Base-by-base conservation (phyloP, 2,113 vertebrate genomes). In the Stigmatopora nigra region DNA sequence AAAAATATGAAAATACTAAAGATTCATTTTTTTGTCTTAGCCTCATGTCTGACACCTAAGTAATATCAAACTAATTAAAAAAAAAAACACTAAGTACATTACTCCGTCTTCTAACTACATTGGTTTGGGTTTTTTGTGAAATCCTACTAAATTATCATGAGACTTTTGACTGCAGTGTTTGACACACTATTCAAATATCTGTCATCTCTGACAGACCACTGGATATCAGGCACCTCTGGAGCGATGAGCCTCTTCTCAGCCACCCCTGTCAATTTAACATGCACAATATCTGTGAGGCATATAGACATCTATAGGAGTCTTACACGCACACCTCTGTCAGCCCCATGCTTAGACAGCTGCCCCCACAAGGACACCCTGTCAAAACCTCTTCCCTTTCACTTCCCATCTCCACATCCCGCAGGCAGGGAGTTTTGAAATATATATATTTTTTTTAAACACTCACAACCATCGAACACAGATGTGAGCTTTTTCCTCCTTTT, bases 301-400 rank as follows among this genome's bases (percentile, higher is more conserved):
- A 84, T 78, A 85, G 79, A 80, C 80, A 83, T 84, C 72, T 73
- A 84, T 81, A 83, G 75, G 76, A 71, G 74, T 73, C 9, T 41
- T 77, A 77, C 68, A 69, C 77, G 77, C 78, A 71, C 55, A 59
- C 76, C 79, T 83, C 81, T 73, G 70, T 76, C 79, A 85, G 82
- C 82, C 75, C 71, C 68, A 63, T 71, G 76, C 78, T 78, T 70
- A 86, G 86, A 89, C 81, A 83, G 79, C 79, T 71, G 83, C 86
- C 87, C 86, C 82, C 74, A 69, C 82, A 87, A 87, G 82, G 87
- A 87, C 87, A 81, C 89, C 86, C 81, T 91, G 89, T 89, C 84
- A 89, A 87, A 91, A 88, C 80, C 69, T 87, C 81, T 90, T 89
- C 84, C 87, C 87, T 85, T 90, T 81, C 87, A 90, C 81, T 87